A percentile compares a stretch with the other conserved stretches of the same genome.
Evolutionary conservation across 1,140 invertebrate genomes (phyloP).

Genomic region (Linepithema humile): DNA sequence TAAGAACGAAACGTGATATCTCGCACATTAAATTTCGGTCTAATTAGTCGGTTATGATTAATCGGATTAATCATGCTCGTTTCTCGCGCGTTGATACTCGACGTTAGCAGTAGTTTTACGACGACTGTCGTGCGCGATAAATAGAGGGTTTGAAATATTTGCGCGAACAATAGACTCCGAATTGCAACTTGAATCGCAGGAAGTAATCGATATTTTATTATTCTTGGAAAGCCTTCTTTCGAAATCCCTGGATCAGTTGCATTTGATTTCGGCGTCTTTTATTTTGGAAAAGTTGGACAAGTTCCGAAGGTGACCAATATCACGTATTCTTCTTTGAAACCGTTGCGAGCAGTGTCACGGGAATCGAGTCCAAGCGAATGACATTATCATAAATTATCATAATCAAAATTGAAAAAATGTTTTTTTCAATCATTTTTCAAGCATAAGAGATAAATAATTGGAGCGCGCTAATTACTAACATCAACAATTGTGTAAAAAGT

Average conservation of each 20-base stretch:
- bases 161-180: slow-evolving; percentile 2
- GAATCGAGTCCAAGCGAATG: slow-evolving; percentile 5
- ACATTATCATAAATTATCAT: not conserved
- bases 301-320: slow-evolving; percentile 82
- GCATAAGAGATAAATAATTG: not conserved
- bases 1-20: slow-evolving; percentile 56
- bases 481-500: slow-evolving; percentile 45
- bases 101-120: not conserved
- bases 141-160: not conserved
- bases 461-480: slow-evolving; percentile 34
- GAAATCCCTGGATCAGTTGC: slow-evolving; percentile 84
- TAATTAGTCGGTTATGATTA: slow-evolving; percentile 19
- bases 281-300: slow-evolving; percentile 84
- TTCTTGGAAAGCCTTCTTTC: slow-evolving; percentile 83
- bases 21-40: not conserved
- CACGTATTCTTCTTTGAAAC: slow-evolving; percentile 75
- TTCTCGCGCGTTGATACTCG: not conserved
- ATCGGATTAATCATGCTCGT: slow-evolving; percentile 20
- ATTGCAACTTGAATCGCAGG: slow-evolving; percentile 31
- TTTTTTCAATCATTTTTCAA: not conserved
- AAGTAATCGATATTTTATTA: slow-evolving; percentile 74
- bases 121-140: slow-evolving; percentile 18
- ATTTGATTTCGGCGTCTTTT: slow-evolving; percentile 85
- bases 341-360: slow-evolving; percentile 77
- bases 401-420: not conserved